These are phyloP conservation scores for Zosterops borbonicus DNA, from an alignment of 2,113 vertebrate species.

Conservation along the genomic window DNA sequence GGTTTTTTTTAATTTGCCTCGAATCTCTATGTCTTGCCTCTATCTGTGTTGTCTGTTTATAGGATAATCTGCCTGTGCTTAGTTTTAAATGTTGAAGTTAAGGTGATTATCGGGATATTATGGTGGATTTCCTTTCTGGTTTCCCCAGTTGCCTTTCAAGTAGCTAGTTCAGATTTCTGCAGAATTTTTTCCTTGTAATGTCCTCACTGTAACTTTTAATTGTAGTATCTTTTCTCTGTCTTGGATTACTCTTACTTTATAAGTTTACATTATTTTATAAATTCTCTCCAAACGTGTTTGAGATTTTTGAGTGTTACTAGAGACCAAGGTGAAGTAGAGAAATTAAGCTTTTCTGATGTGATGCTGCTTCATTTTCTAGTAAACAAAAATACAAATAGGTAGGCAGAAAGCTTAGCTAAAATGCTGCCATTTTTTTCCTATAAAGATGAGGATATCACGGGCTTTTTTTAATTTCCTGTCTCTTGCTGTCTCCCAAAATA, in stretches of 20 bases:
- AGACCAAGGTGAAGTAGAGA: neutral
- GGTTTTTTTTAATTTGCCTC: neutral
- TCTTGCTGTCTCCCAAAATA: neutral
- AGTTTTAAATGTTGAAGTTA: constrained; percentile 45
- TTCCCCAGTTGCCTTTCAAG: neutral
- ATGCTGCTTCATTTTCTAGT: neutral
- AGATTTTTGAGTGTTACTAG: neutral
- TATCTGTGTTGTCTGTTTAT: neutral
- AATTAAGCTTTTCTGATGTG: neutral
- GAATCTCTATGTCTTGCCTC: neutral
- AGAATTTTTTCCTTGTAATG: neutral
- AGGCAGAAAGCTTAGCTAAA: neutral
- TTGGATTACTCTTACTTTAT: neutral
- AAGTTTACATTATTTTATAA: neutral
- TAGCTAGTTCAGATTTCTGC: neutral
- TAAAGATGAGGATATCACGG: fast-evolving
- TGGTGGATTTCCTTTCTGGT: neutral
- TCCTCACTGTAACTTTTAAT: neutral
- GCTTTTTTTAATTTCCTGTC: neutral
- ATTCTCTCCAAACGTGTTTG: neutral
- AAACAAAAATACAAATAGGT: neutral
- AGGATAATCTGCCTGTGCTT: constrained; percentile 46
- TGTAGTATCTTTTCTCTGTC: neutral
- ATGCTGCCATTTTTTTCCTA: neutral
- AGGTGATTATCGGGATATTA: constrained; percentile 55